Base-by-base conservation (phyloP, 1,140 invertebrate species). In the Bombus vancouverensis region DNA sequence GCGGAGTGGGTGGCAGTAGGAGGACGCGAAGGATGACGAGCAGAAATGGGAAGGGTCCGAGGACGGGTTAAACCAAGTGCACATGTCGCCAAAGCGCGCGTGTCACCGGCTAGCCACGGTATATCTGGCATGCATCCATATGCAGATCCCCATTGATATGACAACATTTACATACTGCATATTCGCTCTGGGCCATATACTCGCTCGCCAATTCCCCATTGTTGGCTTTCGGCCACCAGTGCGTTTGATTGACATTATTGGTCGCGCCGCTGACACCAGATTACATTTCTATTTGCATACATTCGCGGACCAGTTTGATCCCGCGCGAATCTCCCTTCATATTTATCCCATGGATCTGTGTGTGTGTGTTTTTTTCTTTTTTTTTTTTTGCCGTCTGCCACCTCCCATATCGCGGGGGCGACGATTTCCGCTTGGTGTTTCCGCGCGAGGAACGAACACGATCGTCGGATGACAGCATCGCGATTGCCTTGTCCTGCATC, bases 281-380 rank as follows among this genome's bases (percentile, higher is more conserved):
- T 95, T 95, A 95, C 94, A 95, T 95, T 95, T 95, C 94, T 95
- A 95, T 95, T 95, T 95, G 94, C 95, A 95, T 95, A 95, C 92
- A 94, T 94, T 94, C 94, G 92, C 94, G 92, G 87, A 92, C 78
- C 88, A 91, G 82, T 91, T 92, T 89, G 88, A 89, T 88, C 87
- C 89, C 66, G 28, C 76, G 66, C 90, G 74, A 68, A 78, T 65
- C 75, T 34, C 28, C n/a, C 57, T 9, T 74, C 66, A 42, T 83
- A 62, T 66, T 86, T 78, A 18, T 72, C 6, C 70, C 28, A 53
- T 66, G 62, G 59, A 71, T 77, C 75, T 71, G 34, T 44, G 34
- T 13, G 10, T 13, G 28, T n/a, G 8, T 66, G n/a, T 18, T 3
- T 32, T 8, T 10, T 4, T 0, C 0, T 0, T 39, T 62, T 39